Conservation (phyloP, 2,888 invertebrate genomes). For the Drosophila quasianomalipes region DNA sequence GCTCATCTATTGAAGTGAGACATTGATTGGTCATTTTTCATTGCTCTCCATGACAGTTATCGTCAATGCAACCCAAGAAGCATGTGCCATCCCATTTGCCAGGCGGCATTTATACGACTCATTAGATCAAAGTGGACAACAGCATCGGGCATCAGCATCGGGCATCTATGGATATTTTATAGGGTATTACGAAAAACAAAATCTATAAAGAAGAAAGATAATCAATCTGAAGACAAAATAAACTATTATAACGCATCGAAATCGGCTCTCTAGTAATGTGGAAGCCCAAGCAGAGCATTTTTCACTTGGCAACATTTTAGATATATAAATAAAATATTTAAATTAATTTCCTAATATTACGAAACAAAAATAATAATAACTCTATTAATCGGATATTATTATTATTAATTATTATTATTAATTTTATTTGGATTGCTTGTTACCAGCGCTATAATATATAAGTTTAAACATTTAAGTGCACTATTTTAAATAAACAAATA, state of each 20-base stretch:
- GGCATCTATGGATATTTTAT: background rate
- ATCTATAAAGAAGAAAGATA: background rate
- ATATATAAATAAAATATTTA: background rate
- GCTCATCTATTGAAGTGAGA: slow-evolving; percentile 70
- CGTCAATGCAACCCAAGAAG: slow-evolving; percentile 47
- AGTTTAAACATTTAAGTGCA: background rate
- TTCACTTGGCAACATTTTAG: background rate
- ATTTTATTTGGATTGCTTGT: background rate
- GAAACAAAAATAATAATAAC: no score
- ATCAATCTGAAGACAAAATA: background rate
- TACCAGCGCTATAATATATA: background rate
- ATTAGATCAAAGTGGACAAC: slow-evolving; percentile 68
- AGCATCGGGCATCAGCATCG: slow-evolving; percentile 36
- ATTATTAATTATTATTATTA: no score
- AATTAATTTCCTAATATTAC: background rate
- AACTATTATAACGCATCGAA: background rate
- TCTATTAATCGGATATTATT: no score
- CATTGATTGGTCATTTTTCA: slow-evolving; percentile 85
- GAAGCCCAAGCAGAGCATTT: background rate
- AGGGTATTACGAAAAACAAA: background rate
- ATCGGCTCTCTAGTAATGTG: rapidly evolving
- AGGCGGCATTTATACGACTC: slow-evolving; percentile 66
- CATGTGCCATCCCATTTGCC: slow-evolving; percentile 56
- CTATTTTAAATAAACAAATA: background rate
- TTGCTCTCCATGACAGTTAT: slow-evolving; percentile 77